phyloP scores from a whole-genome alignment of 1,140 invertebrate species.

The Papilio machaon region DNA sequence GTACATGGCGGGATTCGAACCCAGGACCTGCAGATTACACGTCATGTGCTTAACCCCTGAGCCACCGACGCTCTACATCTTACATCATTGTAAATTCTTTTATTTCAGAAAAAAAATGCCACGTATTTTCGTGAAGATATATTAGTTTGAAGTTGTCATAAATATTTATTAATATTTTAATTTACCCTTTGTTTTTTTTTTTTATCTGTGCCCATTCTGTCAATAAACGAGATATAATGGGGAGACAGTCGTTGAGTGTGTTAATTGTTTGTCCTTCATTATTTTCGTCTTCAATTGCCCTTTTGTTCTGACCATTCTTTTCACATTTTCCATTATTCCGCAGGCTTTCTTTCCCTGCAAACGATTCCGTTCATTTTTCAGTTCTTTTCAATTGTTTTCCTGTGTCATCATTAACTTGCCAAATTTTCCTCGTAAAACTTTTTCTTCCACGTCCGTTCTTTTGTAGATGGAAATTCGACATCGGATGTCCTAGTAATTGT shows the following conservation, averaged over 20 bases:
- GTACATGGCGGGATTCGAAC: too few relatives aligned
- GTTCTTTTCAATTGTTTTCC: conserved; percentile 66
- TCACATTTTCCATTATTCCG: conserved; percentile 70
- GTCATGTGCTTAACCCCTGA: too few relatives aligned
- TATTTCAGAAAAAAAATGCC: too few relatives aligned
- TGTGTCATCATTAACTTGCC: conserved; percentile 76
- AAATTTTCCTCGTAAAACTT: conserved; percentile 53
- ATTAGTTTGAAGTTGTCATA: not conserved
- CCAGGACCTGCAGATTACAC: too few relatives aligned
- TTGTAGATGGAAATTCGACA: conserved; percentile 45
- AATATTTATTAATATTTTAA: not conserved
- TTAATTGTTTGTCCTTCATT: conserved; percentile 80
- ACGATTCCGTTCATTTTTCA: conserved; percentile 70
- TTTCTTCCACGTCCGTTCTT: conserved; percentile 50
- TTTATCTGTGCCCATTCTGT: conserved; percentile 4
- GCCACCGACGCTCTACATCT: too few relatives aligned
- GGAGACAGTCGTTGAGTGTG: conserved; percentile 49
- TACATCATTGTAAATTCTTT: too few relatives aligned
- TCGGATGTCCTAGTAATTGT: conserved; percentile 46
- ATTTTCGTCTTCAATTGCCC: conserved; percentile 80
- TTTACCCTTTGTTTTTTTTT: not conserved
- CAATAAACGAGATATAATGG: conserved; percentile 8
- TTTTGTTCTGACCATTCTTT: conserved; percentile 75
- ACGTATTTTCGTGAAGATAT: not conserved
- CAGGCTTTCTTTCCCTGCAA: conserved; percentile 66